phyloP scores from a whole-genome alignment of 2,113 vertebrate genomes.

The Donacobius atricapilla region DNA sequence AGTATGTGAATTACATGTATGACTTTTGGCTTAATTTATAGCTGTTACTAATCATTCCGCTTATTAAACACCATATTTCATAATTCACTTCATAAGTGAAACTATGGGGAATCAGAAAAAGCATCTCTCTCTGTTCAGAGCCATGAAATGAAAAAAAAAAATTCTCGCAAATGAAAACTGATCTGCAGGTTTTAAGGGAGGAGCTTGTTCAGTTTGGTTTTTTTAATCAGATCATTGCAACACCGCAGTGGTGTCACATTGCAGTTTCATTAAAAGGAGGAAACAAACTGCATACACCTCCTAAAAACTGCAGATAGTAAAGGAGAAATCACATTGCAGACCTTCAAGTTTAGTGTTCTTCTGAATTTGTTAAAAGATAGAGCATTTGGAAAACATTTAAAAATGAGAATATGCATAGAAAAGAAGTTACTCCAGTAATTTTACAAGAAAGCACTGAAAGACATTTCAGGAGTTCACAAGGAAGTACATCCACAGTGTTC shows the following conservation, averaged over 20 bases:
- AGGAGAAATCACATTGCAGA: background rate
- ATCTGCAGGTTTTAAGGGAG: background rate
- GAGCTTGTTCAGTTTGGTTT: background rate
- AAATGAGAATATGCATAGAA: background rate
- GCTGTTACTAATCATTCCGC: background rate
- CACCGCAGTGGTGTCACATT: background rate
- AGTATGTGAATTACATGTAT: background rate
- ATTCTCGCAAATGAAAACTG: background rate
- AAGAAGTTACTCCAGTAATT: background rate
- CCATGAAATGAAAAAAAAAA: background rate
- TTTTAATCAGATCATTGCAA: background rate
- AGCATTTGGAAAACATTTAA: background rate
- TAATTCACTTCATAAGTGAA: background rate
- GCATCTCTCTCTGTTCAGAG: background rate
- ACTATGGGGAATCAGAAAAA: background rate
- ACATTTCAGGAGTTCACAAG: background rate
- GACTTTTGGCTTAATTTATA: background rate
- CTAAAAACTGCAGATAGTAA: background rate
- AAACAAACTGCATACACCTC: background rate
- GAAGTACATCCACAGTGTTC: background rate
- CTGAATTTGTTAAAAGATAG: background rate
- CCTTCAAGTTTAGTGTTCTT: background rate
- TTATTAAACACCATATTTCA: background rate
- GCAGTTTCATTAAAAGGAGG: background rate
- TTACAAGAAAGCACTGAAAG: background rate